Conservation (phyloP, 23 tunicate genomes). For the Trididemnum clinides region DNA sequence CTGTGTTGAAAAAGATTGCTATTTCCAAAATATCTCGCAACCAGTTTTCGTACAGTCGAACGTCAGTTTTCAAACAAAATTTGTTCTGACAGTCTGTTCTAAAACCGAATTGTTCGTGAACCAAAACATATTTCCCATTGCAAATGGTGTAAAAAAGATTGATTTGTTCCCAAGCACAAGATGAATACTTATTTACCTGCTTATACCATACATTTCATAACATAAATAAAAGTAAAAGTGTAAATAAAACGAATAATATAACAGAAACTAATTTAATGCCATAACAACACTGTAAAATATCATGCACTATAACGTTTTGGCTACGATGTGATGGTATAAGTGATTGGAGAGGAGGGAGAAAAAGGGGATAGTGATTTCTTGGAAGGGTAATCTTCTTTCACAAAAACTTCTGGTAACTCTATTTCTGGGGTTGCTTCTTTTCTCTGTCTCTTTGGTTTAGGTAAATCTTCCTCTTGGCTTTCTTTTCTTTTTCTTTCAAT, state of each 20-base stretch:
- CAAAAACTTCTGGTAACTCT: background rate
- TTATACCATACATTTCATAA: background rate
- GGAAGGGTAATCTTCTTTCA: background rate
- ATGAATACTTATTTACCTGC: too few species aligned
- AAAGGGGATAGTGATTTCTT: background rate
- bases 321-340: background rate
- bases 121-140: background rate
- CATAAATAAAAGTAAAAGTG: background rate
- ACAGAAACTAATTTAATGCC: background rate
- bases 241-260: too few species aligned
- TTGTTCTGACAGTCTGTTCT: background rate
- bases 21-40: too few species aligned
- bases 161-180: too few species aligned
- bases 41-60: background rate
- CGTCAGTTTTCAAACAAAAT: background rate
- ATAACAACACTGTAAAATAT: background rate
- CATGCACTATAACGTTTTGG: background rate
- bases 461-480: too few species aligned
- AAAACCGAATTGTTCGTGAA: background rate
- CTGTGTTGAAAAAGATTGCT: too few species aligned
- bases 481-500: too few species aligned
- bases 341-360: background rate
- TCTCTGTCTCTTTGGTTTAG: too few species aligned
- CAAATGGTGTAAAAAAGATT: background rate
- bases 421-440: background rate